Evolutionary conservation across 2,113 vertebrate genomes (phyloP), one percentile per base, ranked within the genome.

Genomic region (Amphiprion ocellaris): DNA sequence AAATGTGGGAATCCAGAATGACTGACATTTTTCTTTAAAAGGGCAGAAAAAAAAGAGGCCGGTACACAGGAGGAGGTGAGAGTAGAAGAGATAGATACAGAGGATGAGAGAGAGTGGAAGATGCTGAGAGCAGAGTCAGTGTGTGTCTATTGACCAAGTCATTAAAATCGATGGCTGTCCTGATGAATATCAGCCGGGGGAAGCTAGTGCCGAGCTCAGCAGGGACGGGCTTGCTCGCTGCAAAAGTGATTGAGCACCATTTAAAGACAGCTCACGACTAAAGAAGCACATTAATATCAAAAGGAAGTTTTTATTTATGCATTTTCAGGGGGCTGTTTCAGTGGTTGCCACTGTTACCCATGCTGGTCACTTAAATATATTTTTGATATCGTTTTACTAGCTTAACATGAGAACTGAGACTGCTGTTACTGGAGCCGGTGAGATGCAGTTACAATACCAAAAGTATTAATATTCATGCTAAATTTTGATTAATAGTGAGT

Each of bases 121-220:
- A 74, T 69, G 69, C 74, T 69, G 74, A 76, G 75, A 82, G 80
- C 23, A 0, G 62, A 72, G 70, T 67, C 37, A 11, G 69, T 62
- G 76, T 82, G 84, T 86, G 85, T 87, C 81, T 91, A 77, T 91
- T 90, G 92, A 90, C 85, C 75, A 41, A 87, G 80, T 88, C 85
- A 75, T 89, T 93, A 59, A 89, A 91, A 92, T 92, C 87, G 52
- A 90, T 91, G 84, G 67, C 64, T 70, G 81, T 69, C 82, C 69
- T 90, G 88, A 92, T 90, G 88, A 87, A 86, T 87, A 88, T 89
- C 87, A 82, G 84, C 74, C 59, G 23, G 49, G 74, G 56, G 65
- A 79, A 69, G 77, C 81, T 24, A 59, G 69, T 76, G 87, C 76
- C 28, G 54, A 84, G 83, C 79, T 89, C 86, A 79, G 86, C 83